Percentiles rank a stretch among this genome's conserved stretches.
These are phyloP conservation scores for Papio anubis DNA, from an alignment of 2,113 vertebrate species.

Conservation along the genomic window DNA sequence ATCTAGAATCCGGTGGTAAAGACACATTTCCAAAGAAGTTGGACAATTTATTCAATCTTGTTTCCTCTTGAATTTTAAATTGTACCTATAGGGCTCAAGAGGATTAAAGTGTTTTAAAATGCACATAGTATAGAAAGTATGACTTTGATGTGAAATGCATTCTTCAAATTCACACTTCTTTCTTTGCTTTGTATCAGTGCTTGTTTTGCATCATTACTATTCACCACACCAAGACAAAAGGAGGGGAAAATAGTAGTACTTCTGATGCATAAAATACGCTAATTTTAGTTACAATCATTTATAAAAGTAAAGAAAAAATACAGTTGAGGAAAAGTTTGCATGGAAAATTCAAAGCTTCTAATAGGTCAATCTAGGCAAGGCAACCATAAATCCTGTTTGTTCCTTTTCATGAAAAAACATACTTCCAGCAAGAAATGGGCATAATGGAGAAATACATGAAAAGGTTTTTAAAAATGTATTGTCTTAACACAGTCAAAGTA, in stretches of 20 bases:
- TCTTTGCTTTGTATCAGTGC: not conserved
- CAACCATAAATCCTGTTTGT: not conserved
- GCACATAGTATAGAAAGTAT: not conserved
- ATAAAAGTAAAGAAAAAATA: constrained; percentile 17
- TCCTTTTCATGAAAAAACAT: not conserved
- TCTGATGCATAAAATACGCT: not conserved
- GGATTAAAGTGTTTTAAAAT: not conserved
- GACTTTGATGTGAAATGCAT: not conserved
- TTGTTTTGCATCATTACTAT: not conserved
- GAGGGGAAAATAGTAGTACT: not conserved
- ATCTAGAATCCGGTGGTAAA: not conserved
- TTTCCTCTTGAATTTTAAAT: constrained; percentile 30
- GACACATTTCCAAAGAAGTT: not conserved
- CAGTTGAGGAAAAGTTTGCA: not conserved
- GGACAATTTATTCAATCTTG: not conserved
- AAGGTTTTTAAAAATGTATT: not conserved
- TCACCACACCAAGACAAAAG: constrained; percentile 44
- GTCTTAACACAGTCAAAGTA: not conserved
- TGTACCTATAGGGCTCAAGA: not conserved
- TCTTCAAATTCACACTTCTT: not conserved
- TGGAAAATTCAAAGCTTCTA: constrained; percentile 15
- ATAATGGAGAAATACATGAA: constrained; percentile 20
- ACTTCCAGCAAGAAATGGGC: constrained; percentile 1
- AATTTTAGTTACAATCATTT: constrained; percentile 51
- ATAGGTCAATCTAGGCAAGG: constrained; percentile 24